Conservation (phyloP, 2,797 vertebrate species). For the Mormyrops boulengeri region DNA sequence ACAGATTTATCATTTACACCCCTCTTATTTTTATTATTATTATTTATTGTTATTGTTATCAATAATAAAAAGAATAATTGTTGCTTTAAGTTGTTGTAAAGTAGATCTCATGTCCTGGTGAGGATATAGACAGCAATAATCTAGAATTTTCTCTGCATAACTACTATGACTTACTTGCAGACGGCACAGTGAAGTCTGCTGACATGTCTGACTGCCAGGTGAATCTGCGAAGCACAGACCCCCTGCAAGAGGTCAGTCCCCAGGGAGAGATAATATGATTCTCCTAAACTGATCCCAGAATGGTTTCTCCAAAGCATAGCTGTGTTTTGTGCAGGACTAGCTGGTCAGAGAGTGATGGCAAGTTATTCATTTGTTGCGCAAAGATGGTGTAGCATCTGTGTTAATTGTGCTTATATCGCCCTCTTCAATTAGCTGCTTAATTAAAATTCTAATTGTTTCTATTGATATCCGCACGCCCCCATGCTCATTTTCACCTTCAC, state of each 20-base stretch:
- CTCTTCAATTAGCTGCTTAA: neutral
- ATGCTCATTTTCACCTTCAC: neutral
- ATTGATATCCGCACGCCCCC: neutral
- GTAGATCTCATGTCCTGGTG: neutral
- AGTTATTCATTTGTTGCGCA: neutral
- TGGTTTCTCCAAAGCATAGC: neutral
- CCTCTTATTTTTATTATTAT: neutral
- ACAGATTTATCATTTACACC: neutral
- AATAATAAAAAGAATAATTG: neutral
- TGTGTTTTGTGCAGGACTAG: neutral
- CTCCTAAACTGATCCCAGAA: neutral
- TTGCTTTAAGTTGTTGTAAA: neutral
- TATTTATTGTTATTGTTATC: neutral
- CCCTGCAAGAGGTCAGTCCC: conserved; percentile 59
- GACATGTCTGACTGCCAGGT: conserved; percentile 31
- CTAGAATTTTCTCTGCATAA: neutral
- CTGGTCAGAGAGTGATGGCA: neutral
- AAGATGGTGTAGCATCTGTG: neutral
- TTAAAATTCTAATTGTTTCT: conserved; percentile 1
- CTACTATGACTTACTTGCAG: conserved; percentile 18
- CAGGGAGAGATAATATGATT: neutral
- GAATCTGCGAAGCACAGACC: conserved; percentile 50
- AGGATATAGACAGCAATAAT: neutral
- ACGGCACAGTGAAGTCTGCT: neutral
- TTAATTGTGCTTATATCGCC: neutral